Percentiles rank a stretch among this genome's conserved stretches.
Conservation (phyloP, 64 coral and sea anemone genomes). For the Pocillopora verrucosa region DNA sequence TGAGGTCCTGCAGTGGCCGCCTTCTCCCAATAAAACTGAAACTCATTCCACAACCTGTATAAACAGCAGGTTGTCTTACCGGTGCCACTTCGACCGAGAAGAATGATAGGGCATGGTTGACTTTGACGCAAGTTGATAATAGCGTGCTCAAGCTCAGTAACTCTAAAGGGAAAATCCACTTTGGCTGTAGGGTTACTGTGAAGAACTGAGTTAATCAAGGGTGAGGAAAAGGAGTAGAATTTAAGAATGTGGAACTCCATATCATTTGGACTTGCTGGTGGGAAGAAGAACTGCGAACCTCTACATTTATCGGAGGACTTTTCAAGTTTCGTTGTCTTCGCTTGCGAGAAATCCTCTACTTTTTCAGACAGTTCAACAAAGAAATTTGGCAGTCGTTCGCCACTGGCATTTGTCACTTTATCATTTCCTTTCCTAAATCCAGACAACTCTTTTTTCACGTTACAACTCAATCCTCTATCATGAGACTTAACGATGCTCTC, state of each 20-base stretch:
- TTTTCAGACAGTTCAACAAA: constrained; percentile 51
- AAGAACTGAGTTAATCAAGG: constrained; percentile 71
- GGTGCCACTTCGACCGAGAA: constrained; percentile 95
- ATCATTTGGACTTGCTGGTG: constrained; percentile 89
- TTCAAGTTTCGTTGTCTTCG: constrained; percentile 5
- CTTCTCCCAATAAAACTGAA: constrained; percentile 90
- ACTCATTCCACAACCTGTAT: constrained; percentile 95
- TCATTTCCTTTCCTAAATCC: constrained; percentile 27
- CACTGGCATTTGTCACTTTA: constrained; percentile 28
- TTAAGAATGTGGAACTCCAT: constrained; percentile 91
- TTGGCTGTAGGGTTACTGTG: constrained; percentile 37
- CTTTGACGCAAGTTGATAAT: constrained; percentile 80
- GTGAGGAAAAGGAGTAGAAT: constrained; percentile 86
- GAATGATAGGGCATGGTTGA: constrained; percentile 67
- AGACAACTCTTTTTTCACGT: constrained; percentile 63
- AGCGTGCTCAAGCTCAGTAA: constrained; percentile 85
- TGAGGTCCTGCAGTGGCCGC: constrained; percentile 68
- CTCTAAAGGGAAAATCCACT: constrained; percentile 90
- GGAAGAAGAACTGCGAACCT: constrained; percentile 54
- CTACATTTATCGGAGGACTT: neutral
- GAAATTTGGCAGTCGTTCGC: constrained; percentile 45
- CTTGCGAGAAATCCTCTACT: constrained; percentile 1
- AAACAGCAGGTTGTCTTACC: constrained; percentile 98
- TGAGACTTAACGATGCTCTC: constrained; percentile 62
- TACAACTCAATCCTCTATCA: constrained; percentile 61